Base-by-base conservation (phyloP, 2,797 vertebrate species). In the Erithacus rubecula region DNA sequence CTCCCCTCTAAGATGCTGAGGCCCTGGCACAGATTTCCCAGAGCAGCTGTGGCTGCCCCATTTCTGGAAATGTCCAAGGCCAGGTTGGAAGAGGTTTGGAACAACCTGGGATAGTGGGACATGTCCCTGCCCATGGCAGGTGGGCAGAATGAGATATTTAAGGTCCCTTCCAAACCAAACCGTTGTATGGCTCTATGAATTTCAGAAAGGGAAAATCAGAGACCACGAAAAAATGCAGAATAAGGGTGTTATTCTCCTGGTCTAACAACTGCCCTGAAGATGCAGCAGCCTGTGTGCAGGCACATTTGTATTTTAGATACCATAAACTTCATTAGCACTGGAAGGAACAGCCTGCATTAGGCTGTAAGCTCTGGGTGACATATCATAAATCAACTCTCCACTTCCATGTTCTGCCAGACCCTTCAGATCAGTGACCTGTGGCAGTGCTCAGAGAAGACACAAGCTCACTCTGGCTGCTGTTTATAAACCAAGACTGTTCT, bases 31-130 rank as follows among this genome's bases (percentile, higher is more conserved):
- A 52, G n/a, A 5, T 0, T 39, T 12, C 24, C 37, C 37, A 70
- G 43, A 70, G n/a, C 5, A 83, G 15, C 11, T 56, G 63, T 21
- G 27, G 14, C 23, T 83, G 64, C 18, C 15, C 24, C n/a, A 58
- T 39, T 5, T 37, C 44, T 58, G 29, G 6, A 3, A 70, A 12
- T 12, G n/a, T 39, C 2, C 51, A 27, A 39, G 29, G 9, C 18
- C 52, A 34, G 26, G 52, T 1, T 83, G 12, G 9, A 52, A 0
- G 0, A 16, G 29, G 21, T 32, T 59, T 36, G 20, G 26, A 78
- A 22, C 22, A 71, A 5, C 19, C 34, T 65, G 46, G 59, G 2
- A 1, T 12, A 29, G 39, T 32, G 44, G 26, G 4, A 71, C 15
- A 4, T 12, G 24, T 64, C 51, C 52, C 51, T 63, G 29, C 21